Base-by-base conservation (phyloP, 2,888 invertebrate species). In the Fragum fragum region DNA sequence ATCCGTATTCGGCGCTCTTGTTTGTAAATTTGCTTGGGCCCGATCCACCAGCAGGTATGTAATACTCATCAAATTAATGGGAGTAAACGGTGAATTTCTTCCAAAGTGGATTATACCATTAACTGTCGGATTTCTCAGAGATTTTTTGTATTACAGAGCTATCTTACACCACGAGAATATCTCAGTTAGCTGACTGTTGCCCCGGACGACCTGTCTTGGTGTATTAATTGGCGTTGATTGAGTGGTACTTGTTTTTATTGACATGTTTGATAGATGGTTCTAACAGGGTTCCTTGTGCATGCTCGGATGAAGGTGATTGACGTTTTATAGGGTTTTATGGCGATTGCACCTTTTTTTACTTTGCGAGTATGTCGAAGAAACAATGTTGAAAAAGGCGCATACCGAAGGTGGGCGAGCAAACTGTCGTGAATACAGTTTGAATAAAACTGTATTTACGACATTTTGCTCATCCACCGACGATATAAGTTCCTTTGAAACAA, bases 181-280 rank as follows among this genome's bases (percentile, higher is more conserved):
- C 36, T 0, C 21, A 32, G 21, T 42, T 66, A 42, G 16, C n/a
- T 11, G 36, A 11, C 6, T 70, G 9, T 70, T 53, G 53, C n/a
- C 18, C 23, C 29, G 42, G 29, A 9, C 18, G 29, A 9, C 21
- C 18, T 53, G 53, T 7, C 23, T 11, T n/a, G 28, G 70, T 9
- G 70, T 53, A 82, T 79, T 80, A 80, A 83, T 83, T 83, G 75
- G 77, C 68, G 18, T 26, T 79, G 79, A 83, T 77, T 73, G 66
- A 77, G 72, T 70, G 53, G 53, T 68, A 7, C 77, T 80, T 77
- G 69, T 59, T 71, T 80, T 77, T 83, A 80, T 77, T 83, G 77
- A 61, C 78, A 73, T 42, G 59, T 75, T 73, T 80, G 84, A 84
- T 78, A 72, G 80, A 81, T 80, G 72, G 73, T 70, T 84, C 78